phyloP scores from a whole-genome alignment of 2,888 invertebrate genomes.

The Tipula helvola region DNA sequence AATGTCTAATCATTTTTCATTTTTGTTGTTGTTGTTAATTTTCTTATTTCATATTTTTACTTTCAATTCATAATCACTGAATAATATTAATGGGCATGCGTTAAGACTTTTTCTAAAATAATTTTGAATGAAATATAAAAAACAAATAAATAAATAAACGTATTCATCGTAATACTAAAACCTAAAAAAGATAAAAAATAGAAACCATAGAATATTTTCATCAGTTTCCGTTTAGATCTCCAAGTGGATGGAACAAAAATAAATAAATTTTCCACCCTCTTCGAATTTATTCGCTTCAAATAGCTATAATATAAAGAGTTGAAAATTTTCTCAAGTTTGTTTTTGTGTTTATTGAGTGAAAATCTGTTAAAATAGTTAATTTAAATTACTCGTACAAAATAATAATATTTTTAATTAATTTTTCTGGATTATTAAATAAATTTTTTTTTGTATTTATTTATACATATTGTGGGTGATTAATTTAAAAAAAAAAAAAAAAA shows the following conservation, averaged over 20 bases:
- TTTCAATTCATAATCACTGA: background rate
- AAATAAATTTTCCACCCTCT: background rate
- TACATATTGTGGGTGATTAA: background rate
- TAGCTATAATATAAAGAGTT: background rate
- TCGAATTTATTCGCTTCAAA: background rate
- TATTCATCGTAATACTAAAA: conserved; percentile 6
- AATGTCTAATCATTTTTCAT: background rate
- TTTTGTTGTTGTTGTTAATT: background rate
- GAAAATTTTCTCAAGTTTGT: background rate
- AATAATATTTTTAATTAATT: background rate
- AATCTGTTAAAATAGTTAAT: background rate
- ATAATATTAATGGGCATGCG: conserved; percentile 1
- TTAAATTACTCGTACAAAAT: background rate
- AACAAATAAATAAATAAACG: conserved; percentile 5
- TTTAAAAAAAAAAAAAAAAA: background rate
- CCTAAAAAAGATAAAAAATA: background rate
- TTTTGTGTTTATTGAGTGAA: background rate
- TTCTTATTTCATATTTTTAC: background rate
- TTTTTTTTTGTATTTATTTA: background rate
- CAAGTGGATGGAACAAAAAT: background rate
- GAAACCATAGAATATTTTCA: conserved; percentile 7
- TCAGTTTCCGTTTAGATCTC: conserved; percentile 11
- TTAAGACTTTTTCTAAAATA: background rate
- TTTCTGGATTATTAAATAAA: background rate
- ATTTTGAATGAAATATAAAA: background rate